A percentile compares a stretch with the other conserved stretches of the same genome.
phyloP scores from a whole-genome alignment of 1,140 invertebrate genomes.

The Zophobas morio region DNA sequence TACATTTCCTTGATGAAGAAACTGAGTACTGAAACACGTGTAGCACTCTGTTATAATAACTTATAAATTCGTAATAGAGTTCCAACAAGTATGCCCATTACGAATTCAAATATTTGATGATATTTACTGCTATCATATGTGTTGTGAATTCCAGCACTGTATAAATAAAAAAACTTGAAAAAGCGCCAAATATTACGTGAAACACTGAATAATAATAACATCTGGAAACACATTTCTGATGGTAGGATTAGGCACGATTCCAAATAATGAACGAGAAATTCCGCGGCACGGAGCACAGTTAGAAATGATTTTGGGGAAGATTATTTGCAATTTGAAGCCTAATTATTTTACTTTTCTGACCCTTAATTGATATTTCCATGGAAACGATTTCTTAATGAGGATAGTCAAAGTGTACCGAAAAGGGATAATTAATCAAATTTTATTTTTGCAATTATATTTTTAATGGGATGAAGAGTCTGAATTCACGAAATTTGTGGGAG shows the following conservation, averaged over 20 bases:
- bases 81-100: no score
- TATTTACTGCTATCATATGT: no score
- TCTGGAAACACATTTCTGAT: neutral
- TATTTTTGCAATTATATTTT: slow-evolving; percentile 13
- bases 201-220: slow-evolving; percentile 6
- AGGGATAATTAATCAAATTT: slow-evolving; percentile 22
- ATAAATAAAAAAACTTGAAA: no score
- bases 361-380: slow-evolving; percentile 2
- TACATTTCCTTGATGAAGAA: no score
- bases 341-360: slow-evolving; percentile 9
- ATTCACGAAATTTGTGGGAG: neutral
- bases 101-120: no score
- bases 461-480: slow-evolving; percentile 1
- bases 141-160: no score
- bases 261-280: neutral
- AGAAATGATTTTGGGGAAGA: neutral
- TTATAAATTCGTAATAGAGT: no score
- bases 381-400: neutral
- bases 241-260: neutral
- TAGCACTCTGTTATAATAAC: no score
- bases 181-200: no score
- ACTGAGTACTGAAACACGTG: no score
- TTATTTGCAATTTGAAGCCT: neutral
- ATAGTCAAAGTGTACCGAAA: neutral
- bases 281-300: neutral